Base-by-base conservation (phyloP, 2,113 vertebrate genomes). In the Brachyhypopomus occidentalis region DNA sequence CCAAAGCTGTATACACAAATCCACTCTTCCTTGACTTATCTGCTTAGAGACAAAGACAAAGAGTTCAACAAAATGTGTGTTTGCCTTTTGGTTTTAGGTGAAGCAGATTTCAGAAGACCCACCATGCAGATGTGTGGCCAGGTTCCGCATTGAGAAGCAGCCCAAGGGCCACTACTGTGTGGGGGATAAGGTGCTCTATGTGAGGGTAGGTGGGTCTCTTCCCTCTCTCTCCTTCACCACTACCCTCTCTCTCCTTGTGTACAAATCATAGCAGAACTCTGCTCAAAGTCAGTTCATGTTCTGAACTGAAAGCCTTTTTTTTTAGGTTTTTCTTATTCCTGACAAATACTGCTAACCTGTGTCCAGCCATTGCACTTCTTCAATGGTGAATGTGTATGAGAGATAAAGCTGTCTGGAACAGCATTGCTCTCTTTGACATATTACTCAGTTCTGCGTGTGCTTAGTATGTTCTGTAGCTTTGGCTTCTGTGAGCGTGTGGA, bases 161-260 rank as follows among this genome's bases (percentile, higher is more conserved):
- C 97, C 97, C 4, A 97, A 98, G 90, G 96, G 97, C 69, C 93
- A 96, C 81, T 99, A 99, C 87, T 94, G 96, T 79, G 94, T 99
- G 48, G 98, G 98, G 78, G 98, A 99, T 79, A 99, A 99, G 94
- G 95, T 99, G 78, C 95, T 99, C 48, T 99, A 98, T 80, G 96
- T 99, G 77, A 94, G 98, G 93, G 98, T 99, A 92, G 95, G 92
- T 83, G 27, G 3, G n/a, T 7, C 52, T 55, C 12, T 5, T 20
- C 41, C 5, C 16, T 59, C 52, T 16, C 8, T 59, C 34, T 2
- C 14, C 62, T 30, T 30, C 30, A 30, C 30, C 30, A 30, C 30
- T 30, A 30, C 30, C n/a, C n/a, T n/a, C n/a, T n/a, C n/a, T n/a
- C n/a, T n/a, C 6, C 36, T 4, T 9, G 41, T 6, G 41, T 4